A percentile compares a stretch with the other conserved stretches of the same genome.
Conservation (phyloP, 2,888 invertebrate genomes). For the Octonoba sinensis region DNA sequence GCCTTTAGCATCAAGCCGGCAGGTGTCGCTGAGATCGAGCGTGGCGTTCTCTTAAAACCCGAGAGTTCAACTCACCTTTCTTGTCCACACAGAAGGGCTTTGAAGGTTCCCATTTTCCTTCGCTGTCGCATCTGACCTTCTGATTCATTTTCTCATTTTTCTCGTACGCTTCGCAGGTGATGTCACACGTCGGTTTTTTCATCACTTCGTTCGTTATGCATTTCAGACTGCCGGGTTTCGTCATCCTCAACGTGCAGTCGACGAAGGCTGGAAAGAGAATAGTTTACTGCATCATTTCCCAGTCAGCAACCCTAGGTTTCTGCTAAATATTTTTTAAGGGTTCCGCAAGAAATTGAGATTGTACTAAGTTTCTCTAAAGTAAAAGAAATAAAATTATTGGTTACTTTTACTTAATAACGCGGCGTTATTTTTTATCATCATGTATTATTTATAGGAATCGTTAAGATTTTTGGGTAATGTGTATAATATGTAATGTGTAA, state of each 20-base stretch:
- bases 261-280: constrained; percentile 36
- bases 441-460: too few species aligned
- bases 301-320: not conserved
- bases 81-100: constrained; percentile 20
- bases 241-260: constrained; percentile 25
- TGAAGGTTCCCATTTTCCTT: constrained; percentile 8
- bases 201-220: constrained; percentile 10
- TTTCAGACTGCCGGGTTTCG: constrained; percentile 1
- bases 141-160: not conserved
- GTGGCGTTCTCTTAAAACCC: too few species aligned
- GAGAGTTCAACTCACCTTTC: constrained; percentile 10
- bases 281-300: too few species aligned
- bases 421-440: too few species aligned
- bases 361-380: too few species aligned
- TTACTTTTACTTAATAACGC: too few species aligned
- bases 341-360: not conserved
- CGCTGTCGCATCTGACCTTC: not conserved
- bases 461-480: too few species aligned
- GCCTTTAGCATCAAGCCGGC: not conserved
- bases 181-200: not conserved
- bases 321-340: not conserved
- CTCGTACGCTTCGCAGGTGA: not conserved
- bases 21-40: too few species aligned
- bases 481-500: too few species aligned
- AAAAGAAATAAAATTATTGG: too few species aligned